phyloP scores from a whole-genome alignment of 2,888 invertebrate genomes.

The Eulithis prunata region DNA sequence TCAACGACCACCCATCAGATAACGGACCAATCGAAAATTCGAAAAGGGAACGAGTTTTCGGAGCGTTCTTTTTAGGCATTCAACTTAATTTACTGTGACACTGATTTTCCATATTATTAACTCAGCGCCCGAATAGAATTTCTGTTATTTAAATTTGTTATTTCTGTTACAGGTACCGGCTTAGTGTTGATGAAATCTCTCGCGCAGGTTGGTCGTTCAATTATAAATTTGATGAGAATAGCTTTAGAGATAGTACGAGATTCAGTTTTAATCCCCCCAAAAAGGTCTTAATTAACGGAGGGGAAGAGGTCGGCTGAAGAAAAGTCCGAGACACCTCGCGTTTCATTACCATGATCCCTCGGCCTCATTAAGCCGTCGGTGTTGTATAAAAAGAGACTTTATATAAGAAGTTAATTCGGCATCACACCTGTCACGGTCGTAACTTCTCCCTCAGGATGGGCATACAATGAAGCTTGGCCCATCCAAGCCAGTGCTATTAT shows the following conservation, averaged over 20 bases:
- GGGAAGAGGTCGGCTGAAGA: constrained; percentile 61
- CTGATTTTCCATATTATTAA: constrained; percentile 53
- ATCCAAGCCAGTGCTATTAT: constrained; percentile 68
- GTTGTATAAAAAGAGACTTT: constrained; percentile 79
- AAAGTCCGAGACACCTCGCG: constrained; percentile 66
- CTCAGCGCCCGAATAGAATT: constrained; percentile 34
- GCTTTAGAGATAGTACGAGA: constrained; percentile 41
- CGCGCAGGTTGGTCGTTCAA: constrained; percentile 65
- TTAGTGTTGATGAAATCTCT: constrained; percentile 49
- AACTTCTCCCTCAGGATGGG: constrained; percentile 76
- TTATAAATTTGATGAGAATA: constrained; percentile 35
- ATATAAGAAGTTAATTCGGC: constrained; percentile 82
- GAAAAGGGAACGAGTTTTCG: constrained; percentile 57
- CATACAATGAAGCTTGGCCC: constrained; percentile 77
- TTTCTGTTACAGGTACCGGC: constrained; percentile 63
- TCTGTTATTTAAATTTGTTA: constrained; percentile 48
- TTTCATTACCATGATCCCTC: constrained; percentile 75
- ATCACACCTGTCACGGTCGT: constrained; percentile 82
- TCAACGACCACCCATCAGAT: constrained; percentile 56
- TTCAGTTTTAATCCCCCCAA: constrained; percentile 58
- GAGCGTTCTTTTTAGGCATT: constrained; percentile 47
- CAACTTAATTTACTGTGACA: constrained; percentile 49
- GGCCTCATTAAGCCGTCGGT: constrained; percentile 75
- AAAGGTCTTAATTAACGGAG: constrained; percentile 69
- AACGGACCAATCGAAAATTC: constrained; percentile 54